Conservation (phyloP, 2,113 vertebrate genomes). For the Rhineura floridana region DNA sequence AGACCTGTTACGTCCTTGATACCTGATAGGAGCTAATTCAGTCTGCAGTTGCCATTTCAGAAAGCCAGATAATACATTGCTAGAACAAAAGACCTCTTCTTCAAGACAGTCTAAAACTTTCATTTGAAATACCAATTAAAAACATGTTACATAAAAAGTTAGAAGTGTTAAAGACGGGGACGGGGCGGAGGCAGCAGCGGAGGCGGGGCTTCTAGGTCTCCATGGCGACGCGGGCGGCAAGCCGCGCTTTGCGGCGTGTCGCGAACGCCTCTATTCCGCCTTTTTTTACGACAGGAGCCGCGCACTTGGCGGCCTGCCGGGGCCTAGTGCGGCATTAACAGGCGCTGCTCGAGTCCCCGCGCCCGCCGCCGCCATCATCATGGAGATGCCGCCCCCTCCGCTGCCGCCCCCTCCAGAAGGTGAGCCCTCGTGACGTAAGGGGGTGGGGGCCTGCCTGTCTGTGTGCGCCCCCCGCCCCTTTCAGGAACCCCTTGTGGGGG, state of each 20-base stretch:
- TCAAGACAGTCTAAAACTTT: too few species aligned
- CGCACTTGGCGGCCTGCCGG: not conserved
- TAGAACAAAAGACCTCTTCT: too few species aligned
- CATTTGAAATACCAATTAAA: too few species aligned
- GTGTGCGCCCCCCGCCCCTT: not conserved
- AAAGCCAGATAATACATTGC: too few species aligned
- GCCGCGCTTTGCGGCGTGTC: not conserved
- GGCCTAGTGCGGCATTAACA: not conserved
- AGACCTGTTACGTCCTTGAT: too few species aligned
- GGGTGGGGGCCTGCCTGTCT: not conserved
- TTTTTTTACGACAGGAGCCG: not conserved
- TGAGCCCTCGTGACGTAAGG: slow-evolving; percentile 44
- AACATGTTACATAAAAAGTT: too few species aligned
- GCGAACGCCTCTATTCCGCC: not conserved
- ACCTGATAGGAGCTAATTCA: too few species aligned
- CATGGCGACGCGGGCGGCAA: not conserved
- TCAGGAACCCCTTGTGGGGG: too few species aligned
- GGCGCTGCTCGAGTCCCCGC: slow-evolving; percentile 28
- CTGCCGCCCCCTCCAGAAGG: slow-evolving; percentile 81
- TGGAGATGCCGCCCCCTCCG: slow-evolving; percentile 75
- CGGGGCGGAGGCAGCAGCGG: too few species aligned
- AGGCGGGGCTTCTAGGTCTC: not conserved
- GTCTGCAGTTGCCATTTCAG: too few species aligned
- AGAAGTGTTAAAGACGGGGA: too few species aligned
- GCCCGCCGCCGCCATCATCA: slow-evolving; percentile 59